Conservation (phyloP, 2,888 invertebrate genomes). For the Chalcosyrphus nemorum region DNA sequence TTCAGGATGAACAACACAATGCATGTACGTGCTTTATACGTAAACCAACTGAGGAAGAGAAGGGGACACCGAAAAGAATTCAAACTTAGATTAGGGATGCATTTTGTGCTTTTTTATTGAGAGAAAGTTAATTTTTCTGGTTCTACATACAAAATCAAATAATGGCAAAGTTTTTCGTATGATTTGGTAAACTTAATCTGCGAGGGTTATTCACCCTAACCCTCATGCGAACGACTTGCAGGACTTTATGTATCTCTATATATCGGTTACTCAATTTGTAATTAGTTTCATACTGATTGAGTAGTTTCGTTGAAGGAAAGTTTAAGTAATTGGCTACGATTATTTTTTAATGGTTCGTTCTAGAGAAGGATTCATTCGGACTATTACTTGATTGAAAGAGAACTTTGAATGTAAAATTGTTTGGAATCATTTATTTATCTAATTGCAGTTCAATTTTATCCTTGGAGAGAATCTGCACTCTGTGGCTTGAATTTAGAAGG, state of each 20-base stretch:
- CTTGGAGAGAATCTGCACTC: too few relatives aligned
- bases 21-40: slow-evolving; percentile 26
- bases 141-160: slow-evolving; percentile 58
- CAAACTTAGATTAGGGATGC: slow-evolving; percentile 49
- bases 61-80: slow-evolving; percentile 17
- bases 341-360: neutral
- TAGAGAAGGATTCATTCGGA: neutral
- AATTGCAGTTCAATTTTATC: too few relatives aligned
- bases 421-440: too few relatives aligned
- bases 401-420: too few relatives aligned
- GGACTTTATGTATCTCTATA: neutral
- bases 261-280: slow-evolving; percentile 53
- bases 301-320: slow-evolving; percentile 6
- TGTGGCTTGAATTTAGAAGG: too few relatives aligned
- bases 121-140: slow-evolving; percentile 42
- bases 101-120: slow-evolving; percentile 46
- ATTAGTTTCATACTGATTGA: slow-evolving; percentile 37
- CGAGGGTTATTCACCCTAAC: neutral
- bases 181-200: slow-evolving; percentile 27
- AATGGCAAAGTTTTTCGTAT: slow-evolving; percentile 54
- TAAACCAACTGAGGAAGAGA: slow-evolving; percentile 18
- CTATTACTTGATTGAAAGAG: neutral
- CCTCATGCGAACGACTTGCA: neutral
- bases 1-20: slow-evolving; percentile 23
- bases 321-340: neutral